Percentiles rank a stretch among this genome's conserved stretches.
Evolutionary conservation across 2,888 invertebrate genomes (phyloP).

Genomic region (Leptogaster cylindrica): DNA sequence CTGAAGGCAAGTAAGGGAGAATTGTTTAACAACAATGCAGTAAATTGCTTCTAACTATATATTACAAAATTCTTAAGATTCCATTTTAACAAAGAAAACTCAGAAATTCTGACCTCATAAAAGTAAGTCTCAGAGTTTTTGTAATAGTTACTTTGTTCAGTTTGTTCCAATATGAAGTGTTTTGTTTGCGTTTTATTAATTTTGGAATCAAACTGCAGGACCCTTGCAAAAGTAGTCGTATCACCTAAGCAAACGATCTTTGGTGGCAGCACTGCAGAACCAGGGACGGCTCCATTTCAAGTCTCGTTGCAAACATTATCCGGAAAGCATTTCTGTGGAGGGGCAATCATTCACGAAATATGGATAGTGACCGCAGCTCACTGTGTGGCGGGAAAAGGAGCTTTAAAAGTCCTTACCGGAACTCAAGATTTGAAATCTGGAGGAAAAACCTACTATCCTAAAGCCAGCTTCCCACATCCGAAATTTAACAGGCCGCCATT

Average conservation of each 20-base stretch:
- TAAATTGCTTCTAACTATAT: too few relatives aligned
- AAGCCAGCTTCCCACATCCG: conserved; percentile 52
- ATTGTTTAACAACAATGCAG: too few relatives aligned
- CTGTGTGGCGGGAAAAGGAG: conserved; percentile 55
- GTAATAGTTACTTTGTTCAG: too few relatives aligned
- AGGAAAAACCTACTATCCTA: conserved; percentile 52
- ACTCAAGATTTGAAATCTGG: conserved; percentile 54
- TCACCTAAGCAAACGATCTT: conserved; percentile 34
- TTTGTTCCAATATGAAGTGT: conserved; percentile 8
- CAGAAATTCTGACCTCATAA: too few relatives aligned
- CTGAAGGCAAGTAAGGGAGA: too few relatives aligned
- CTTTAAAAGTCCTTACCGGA: conserved; percentile 55
- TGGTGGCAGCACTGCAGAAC: neutral
- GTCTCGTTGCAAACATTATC: conserved; percentile 54
- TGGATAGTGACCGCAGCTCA: conserved; percentile 58
- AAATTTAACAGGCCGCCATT: conserved; percentile 49
- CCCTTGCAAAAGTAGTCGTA: conserved; percentile 20
- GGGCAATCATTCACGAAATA: conserved; percentile 54
- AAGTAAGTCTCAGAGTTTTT: too few relatives aligned
- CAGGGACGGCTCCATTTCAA: conserved; percentile 53
- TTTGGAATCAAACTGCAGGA: conserved; percentile 20
- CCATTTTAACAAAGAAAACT: too few relatives aligned
- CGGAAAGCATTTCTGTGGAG: conserved; percentile 59
- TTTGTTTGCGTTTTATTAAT: neutral
- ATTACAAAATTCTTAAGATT: too few relatives aligned